Evolutionary conservation across 2,888 invertebrate species (phyloP), one percentile per base, ranked within the genome.

Genomic region (Willowsia nigromaculata): DNA sequence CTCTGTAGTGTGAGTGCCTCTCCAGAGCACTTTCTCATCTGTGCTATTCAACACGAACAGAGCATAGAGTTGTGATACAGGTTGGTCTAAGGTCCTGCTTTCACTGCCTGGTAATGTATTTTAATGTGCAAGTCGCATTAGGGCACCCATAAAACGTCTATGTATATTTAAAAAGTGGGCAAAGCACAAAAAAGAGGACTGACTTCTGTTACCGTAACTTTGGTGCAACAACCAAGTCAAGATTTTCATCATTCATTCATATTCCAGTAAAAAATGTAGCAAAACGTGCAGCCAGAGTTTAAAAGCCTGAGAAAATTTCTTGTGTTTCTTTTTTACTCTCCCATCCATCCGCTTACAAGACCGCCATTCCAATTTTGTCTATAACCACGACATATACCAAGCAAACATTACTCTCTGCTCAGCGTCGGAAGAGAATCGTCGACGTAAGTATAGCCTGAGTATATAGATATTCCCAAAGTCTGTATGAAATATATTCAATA

Each of bases 191-290:
- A 59, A 81, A 56, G 43, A 7, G n/a, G 59, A 59, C 13, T 59
- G 59, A 80, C 81, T 81, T 30, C 13, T 68, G 30, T 43, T 71
- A 13, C 22, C 22, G 15, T 33, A 33, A 65, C 3, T 7, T 3
- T 15, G 62, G 62, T 83, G 47, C 83, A 83, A 83, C 30, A 76
- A 50, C 15, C 59, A 50, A 37, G 33, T 0, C n/a, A 71, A 68
- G 71, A 71, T 83, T 83, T 83, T 76, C 85, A 85, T 78, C 78
- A 33, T 85, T 78, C 85, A 65, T 85, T 85, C 85, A 62, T 85
- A 78, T 78, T 78, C 50, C 62, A 85, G 65, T 68, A 65, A 62
- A 59, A 74, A 74, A 74, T 37, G 27, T 13, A 59, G 37, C 27
- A 53, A 78, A 78, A 83, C 68, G 68, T 83, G 83, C 43, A 85